Evolutionary conservation across 2,797 vertebrate genomes (phyloP).

Genomic region (Brachyalestes nurse): DNA sequence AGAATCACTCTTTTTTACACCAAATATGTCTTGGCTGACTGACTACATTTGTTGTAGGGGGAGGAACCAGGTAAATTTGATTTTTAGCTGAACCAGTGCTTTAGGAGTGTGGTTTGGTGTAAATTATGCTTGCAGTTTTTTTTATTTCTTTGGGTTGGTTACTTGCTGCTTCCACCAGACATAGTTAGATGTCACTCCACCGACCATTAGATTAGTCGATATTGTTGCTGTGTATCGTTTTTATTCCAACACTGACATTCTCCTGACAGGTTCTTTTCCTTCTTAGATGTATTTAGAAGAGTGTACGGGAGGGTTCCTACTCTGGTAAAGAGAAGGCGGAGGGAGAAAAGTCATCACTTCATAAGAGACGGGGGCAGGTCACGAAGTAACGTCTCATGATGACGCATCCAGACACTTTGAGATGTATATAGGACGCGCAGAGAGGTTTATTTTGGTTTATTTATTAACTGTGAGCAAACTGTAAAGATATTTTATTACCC

Average conservation of each 20-base stretch:
- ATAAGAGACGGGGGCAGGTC: no score
- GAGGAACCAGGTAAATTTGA: neutral
- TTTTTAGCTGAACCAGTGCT: neutral
- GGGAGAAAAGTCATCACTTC: no score
- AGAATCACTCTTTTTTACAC: neutral
- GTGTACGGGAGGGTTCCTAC: neutral
- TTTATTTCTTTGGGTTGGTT: constrained; percentile 32
- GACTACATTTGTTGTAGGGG: neutral
- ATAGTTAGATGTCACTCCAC: constrained; percentile 37
- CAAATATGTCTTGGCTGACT: neutral
- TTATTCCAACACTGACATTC: neutral
- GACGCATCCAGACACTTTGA: no score
- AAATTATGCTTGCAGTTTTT: neutral
- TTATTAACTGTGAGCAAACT: constrained; percentile 18
- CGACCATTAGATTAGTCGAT: constrained; percentile 21
- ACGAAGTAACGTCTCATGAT: no score
- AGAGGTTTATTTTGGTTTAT: neutral
- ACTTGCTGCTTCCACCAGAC: constrained; percentile 1
- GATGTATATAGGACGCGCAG: no score
- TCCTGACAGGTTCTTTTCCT: neutral
- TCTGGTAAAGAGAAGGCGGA: constrained; percentile 23
- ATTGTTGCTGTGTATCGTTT: constrained; percentile 3
- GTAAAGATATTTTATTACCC: constrained; percentile 25
- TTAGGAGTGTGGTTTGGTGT: neutral
- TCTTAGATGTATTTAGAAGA: constrained; percentile 19